Conservation (phyloP, 2,113 vertebrate species). For the Cnemophilus loriae region DNA sequence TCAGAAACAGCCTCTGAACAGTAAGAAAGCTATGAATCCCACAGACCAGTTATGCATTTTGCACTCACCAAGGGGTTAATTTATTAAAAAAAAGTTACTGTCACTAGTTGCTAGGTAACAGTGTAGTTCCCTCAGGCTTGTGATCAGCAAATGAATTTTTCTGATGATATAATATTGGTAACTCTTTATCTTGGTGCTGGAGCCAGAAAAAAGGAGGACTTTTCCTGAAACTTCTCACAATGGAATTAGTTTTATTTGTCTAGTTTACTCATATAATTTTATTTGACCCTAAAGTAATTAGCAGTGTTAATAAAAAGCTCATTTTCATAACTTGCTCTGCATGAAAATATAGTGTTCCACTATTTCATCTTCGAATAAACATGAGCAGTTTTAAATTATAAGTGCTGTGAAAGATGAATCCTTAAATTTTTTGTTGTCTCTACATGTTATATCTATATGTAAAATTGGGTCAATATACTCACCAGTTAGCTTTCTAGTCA, state of each 20-base stretch:
- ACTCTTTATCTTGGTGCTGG: background rate
- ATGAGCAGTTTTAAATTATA: background rate
- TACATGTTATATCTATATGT: background rate
- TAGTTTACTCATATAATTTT: background rate
- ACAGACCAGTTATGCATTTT: background rate
- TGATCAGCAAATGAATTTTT: conserved; percentile 20
- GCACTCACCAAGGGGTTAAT: background rate
- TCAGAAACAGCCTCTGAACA: background rate
- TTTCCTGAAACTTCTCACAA: background rate
- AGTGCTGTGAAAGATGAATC: background rate
- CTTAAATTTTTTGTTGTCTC: background rate
- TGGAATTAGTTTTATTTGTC: background rate
- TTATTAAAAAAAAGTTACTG: background rate
- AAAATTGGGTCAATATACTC: background rate
- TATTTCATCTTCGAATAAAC: background rate
- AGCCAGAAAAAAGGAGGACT: background rate
- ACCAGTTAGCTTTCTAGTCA: background rate
- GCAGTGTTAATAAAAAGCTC: background rate
- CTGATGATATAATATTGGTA: background rate
- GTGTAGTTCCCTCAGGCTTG: background rate
- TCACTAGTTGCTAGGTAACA: conserved; percentile 47
- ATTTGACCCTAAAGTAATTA: background rate
- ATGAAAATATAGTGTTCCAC: background rate
- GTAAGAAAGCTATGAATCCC: background rate
- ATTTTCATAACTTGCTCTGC: background rate